phyloP scores from a whole-genome alignment of 2,797 vertebrate genomes.

The Phrynocephalus forsythii region DNA sequence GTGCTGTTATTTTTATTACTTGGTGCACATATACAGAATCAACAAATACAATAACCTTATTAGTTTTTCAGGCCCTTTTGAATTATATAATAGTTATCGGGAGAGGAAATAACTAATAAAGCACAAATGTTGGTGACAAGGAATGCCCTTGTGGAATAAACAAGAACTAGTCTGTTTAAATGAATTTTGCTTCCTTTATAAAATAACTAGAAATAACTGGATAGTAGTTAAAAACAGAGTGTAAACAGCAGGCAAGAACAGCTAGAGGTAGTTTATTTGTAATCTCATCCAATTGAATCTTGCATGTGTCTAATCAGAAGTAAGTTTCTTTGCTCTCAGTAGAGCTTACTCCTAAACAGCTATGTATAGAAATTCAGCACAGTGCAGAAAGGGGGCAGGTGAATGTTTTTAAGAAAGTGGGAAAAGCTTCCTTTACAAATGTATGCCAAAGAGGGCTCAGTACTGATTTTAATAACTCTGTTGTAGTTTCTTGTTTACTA shows the following conservation, averaged over 20 bases:
- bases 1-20: background rate
- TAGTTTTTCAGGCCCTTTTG: background rate
- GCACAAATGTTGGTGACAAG: background rate
- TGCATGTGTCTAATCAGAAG: background rate
- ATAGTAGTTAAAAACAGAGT: conserved; percentile 19
- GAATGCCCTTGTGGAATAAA: background rate
- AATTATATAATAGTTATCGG: conserved; percentile 13
- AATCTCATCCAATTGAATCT: background rate
- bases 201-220: background rate
- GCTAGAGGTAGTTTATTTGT: background rate
- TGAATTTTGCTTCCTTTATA: conserved; percentile 3
- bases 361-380: background rate
- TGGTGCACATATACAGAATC: background rate
- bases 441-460: background rate
- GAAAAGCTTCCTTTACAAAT: background rate
- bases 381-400: background rate
- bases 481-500: background rate
- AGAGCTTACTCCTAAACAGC: background rate
- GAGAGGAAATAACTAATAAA: background rate
- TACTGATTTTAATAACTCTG: background rate
- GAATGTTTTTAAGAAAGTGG: background rate
- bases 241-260: rapidly evolving
- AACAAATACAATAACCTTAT: background rate
- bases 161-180: background rate
- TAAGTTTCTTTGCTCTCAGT: background rate